Conservation (phyloP, 2,113 vertebrate species). For the Halichoerus grypus region DNA sequence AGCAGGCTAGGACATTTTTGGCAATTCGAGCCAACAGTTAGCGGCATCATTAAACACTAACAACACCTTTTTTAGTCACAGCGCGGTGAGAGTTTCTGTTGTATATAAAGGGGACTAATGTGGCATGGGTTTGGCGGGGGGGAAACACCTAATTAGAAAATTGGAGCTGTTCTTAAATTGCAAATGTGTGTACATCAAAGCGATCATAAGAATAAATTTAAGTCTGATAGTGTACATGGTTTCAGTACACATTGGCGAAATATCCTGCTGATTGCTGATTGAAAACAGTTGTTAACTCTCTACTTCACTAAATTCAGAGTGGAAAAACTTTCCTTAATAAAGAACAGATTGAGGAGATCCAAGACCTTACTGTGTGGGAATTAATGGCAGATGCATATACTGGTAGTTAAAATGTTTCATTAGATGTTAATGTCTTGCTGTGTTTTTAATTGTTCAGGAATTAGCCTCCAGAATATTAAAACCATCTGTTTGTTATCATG, state of each 20-base stretch:
- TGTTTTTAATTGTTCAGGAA: constrained; percentile 99
- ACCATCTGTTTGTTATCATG: constrained; percentile 97
- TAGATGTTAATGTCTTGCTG: constrained; percentile 98
- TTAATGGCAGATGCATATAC: constrained; percentile 97
- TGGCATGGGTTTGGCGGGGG: constrained; percentile 59
- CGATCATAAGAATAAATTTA: constrained; percentile 89
- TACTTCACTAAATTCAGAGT: constrained; percentile 95
- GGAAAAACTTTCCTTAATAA: constrained; percentile 94
- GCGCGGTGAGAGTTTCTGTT: constrained; percentile 65
- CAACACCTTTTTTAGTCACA: constrained; percentile 26
- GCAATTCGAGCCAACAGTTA: neutral
- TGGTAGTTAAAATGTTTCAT: constrained; percentile 99
- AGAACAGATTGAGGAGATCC: constrained; percentile 97
- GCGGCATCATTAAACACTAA: neutral
- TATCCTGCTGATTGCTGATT: constrained; percentile 95
- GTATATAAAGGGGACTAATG: constrained; percentile 81
- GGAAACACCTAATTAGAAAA: constrained; percentile 83
- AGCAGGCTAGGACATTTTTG: neutral
- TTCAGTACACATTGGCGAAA: constrained; percentile 89
- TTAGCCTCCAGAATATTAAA: constrained; percentile 99
- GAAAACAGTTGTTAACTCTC: constrained; percentile 99
- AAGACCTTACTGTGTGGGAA: constrained; percentile 96
- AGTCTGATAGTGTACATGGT: constrained; percentile 89
- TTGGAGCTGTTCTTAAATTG: constrained; percentile 84
- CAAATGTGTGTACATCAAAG: constrained; percentile 88